These are phyloP conservation scores for Scaptomyza reducta DNA, from an alignment of 2,888 invertebrate genomes.

Conservation along the genomic window DNA sequence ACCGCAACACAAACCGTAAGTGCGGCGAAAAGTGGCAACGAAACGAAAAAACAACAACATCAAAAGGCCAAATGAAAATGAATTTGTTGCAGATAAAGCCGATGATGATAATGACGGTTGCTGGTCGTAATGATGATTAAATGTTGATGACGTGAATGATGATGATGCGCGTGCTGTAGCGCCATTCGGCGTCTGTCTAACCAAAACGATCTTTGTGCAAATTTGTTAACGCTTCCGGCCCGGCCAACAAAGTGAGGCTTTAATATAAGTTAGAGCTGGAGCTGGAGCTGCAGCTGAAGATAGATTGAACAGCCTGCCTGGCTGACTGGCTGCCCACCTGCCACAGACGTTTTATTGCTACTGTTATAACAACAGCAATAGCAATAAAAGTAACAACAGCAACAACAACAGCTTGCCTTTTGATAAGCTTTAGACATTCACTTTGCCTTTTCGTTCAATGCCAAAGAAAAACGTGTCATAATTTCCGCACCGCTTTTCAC, in stretches of 20 bases:
- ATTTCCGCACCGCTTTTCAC: conserved; percentile 63
- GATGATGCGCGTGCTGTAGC: conserved; percentile 74
- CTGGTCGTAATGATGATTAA: conserved; percentile 43
- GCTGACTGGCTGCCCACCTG: conserved; percentile 43
- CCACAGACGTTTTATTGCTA: conserved; percentile 30
- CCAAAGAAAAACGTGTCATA: conserved; percentile 70
- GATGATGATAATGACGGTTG: conserved; percentile 2
- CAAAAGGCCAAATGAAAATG: conserved; percentile 34
- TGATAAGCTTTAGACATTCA: conserved; percentile 58
- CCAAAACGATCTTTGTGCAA: conserved; percentile 62
- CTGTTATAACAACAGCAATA: conserved; percentile 40
- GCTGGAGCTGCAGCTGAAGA: conserved; percentile 3
- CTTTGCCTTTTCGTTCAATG: conserved; percentile 68
- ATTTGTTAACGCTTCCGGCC: conserved; percentile 74
- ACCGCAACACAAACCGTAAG: conserved; percentile 38
- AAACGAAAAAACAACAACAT: not conserved
- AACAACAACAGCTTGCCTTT: conserved; percentile 32
- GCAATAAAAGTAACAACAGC: conserved; percentile 24
- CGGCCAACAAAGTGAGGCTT: conserved; percentile 29
- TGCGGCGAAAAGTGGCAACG: conserved; percentile 9
- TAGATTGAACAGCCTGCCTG: conserved; percentile 14
- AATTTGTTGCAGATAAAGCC: conserved; percentile 33
- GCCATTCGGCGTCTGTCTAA: conserved; percentile 52
- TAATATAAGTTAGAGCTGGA: conserved; percentile 8
- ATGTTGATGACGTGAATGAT: conserved; percentile 41